Base-by-base conservation (phyloP, 2,888 invertebrate species). In the Athalia cordata region DNA sequence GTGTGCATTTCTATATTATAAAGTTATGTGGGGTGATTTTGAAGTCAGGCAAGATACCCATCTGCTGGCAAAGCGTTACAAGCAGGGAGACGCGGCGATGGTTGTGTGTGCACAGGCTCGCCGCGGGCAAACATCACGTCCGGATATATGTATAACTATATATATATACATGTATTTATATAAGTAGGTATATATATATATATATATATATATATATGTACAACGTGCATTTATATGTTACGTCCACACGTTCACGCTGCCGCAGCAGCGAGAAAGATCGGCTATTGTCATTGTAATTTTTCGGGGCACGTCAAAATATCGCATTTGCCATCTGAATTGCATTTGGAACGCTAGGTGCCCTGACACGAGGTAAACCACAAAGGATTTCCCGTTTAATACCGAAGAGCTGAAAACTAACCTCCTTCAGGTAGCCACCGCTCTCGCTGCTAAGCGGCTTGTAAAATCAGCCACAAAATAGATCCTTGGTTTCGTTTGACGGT, bases 251-350 rank as follows among this genome's bases (percentile, higher is more conserved):
- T 72, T 72, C 72, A 72, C 57, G 57, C 45, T 57, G 59, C 29
- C 29, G 29, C 29, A 29, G 29, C 29, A 29, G 29, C 29, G 29
- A 29, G 29, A 72, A 59, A 59, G 72, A 72, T 61, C 62, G 29
- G 29, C 75, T 50, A 75, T 89, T 89, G 89, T 89, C 88, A 89
- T 89, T 88, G 88, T 89, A 89, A 89, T 89, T 89, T 89, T 87
- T 87, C 86, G 83, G 87, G 86, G 84, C 83, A 86, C 86, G 89
- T 89, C 89, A 89, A 89, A 89, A 88, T 89, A 88, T 78, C 86
- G 75, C 62, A 57, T 74, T 77, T 72, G 80, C 81, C 82, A 80
- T 80, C 79, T 82, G 84, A 85, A 86, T 87, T 86, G 87, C 87
- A 88, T 89, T 87, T 86, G 88, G 87, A 86, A 87, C 87, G 87